phyloP scores from a whole-genome alignment of 2,888 invertebrate genomes.

The Ennomos quercinarius region DNA sequence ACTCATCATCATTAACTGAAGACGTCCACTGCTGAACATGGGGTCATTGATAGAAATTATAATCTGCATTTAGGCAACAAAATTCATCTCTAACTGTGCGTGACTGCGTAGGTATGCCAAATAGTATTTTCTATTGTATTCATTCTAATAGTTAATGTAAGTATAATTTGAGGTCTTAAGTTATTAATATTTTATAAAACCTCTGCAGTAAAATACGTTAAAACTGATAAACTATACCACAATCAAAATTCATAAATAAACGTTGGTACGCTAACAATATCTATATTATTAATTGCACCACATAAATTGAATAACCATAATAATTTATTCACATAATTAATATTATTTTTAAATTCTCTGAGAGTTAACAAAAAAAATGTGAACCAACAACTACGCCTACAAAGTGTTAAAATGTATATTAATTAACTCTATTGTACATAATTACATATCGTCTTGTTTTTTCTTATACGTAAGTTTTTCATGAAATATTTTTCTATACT shows the following conservation, averaged over 20 bases:
- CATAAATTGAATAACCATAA: constrained; percentile 39
- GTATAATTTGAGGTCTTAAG: too few species aligned
- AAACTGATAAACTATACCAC: too few species aligned
- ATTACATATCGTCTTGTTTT: constrained; percentile 31
- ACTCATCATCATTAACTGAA: too few species aligned
- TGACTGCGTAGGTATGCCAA: too few species aligned
- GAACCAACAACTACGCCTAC: constrained; percentile 80
- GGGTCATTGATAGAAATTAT: too few species aligned
- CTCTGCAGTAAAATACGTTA: too few species aligned
- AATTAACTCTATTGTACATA: constrained; percentile 35
- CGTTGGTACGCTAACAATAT: neutral
- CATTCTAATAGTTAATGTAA: too few species aligned
- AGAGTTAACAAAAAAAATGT: constrained; percentile 68
- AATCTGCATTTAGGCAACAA: too few species aligned
- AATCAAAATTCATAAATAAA: constrained; percentile 4
- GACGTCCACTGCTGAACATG: too few species aligned
- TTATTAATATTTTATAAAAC: too few species aligned
- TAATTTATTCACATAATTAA: constrained; percentile 20
- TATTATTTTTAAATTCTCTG: constrained; percentile 49
- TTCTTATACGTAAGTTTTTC: constrained; percentile 17
- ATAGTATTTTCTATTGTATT: too few species aligned
- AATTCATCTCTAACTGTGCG: too few species aligned
- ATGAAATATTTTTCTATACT: constrained; percentile 28
- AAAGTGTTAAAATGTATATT: constrained; percentile 60
- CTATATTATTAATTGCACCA: constrained; percentile 49